Evolutionary conservation across 2,888 invertebrate genomes (phyloP), one percentile per base, ranked within the genome.

Genomic region (Lasioglossum morio): DNA sequence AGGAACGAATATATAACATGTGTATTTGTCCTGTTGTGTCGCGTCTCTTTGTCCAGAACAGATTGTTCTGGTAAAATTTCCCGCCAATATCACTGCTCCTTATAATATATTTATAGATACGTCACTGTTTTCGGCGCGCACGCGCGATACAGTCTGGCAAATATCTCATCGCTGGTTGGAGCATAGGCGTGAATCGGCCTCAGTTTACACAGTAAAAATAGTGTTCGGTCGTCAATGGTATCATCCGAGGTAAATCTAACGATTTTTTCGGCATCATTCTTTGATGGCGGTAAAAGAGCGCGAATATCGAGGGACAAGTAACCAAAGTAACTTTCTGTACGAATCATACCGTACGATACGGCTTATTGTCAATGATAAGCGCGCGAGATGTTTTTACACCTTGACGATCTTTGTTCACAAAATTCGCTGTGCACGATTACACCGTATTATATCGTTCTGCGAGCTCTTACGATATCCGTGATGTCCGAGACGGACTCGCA

Each of bases 241-340:
- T 85, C 78, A 75, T 85, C 77, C 80, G 89, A 94, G 94, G 94
- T 94, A 94, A 94, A 94, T 94, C 94, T 90, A 91, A 91, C 63
- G 85, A 92, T 92, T 91, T 90, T 89, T 87, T 75, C 83, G 82
- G 73, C 93, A 94, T 94, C 94, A 80, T 83, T n/a, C 72, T 30
- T 12, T 84, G 82, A 87, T 79, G 78, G 46, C 37, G 23, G 27
- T 43, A 77, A 81, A 81, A 81, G 77, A 69, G 34, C 66, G 46
- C 27, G 53, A 85, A 89, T 90, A 86, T 82, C 57, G 75, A 8
- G 27, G 79, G 46, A 86, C 53, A 19, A 75, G 60, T 19, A 27
- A 48, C 27, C 10, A 46, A 74, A n/a, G 57, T 70, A 77, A 1
- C n/a, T 72, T 48, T 60, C 37, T 43, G 16, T 34, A n/a, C 27